These are phyloP conservation scores for Crax fasciolata DNA, from an alignment of 2,797 vertebrate species.

Conservation along the genomic window DNA sequence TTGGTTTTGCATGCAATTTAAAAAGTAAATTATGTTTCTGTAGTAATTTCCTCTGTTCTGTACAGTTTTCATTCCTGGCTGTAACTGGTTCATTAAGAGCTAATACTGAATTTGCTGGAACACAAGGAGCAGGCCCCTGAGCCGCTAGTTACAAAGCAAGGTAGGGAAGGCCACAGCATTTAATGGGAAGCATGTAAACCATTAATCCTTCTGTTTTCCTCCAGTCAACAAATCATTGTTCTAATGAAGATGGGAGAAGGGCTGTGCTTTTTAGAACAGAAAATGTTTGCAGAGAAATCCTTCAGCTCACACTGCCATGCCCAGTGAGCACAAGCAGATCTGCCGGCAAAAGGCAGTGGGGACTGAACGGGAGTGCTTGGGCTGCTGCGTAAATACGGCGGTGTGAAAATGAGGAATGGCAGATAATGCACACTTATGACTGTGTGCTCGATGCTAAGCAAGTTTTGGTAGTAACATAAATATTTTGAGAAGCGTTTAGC, in stretches of 20 bases:
- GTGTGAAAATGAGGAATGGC: conserved; percentile 33
- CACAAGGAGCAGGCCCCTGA: conserved; percentile 9
- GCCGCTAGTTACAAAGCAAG: conserved; percentile 73
- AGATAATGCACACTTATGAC: not conserved
- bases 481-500: not conserved
- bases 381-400: not conserved
- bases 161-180: conserved; percentile 51
- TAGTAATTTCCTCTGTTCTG: conserved; percentile 32
- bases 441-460: rapidly evolving
- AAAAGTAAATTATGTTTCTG: conserved; percentile 36
- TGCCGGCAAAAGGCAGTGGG: not conserved
- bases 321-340: not conserved
- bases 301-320: not conserved
- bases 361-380: not conserved
- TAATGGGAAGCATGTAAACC: conserved; percentile 52
- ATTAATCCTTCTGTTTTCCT: conserved; percentile 59
- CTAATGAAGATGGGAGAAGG: conserved; percentile 34
- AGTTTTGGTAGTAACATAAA: not conserved
- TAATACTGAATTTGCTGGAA: conserved; percentile 69
- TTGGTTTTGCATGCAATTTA: conserved; percentile 23
- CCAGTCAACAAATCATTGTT: conserved; percentile 38
- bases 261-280: not conserved
- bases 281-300: not conserved
- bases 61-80: conserved; percentile 46
- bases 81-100: conserved; percentile 73